These are phyloP conservation scores for Palythoa grandiflora DNA, from an alignment of 92 coral and sea anemone species.

Conservation along the genomic window DNA sequence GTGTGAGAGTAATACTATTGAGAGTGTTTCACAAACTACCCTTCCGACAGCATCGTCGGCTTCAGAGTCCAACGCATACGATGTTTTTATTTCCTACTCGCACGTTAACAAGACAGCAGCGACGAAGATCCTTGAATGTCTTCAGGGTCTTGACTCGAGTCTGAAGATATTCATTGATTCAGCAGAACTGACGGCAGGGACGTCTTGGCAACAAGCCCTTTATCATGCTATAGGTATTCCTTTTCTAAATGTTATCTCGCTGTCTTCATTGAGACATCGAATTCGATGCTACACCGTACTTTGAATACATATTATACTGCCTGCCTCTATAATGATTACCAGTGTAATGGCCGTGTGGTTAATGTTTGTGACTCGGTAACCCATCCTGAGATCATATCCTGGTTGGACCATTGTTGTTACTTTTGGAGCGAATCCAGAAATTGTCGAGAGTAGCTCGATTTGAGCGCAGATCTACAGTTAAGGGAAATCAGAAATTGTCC, in stretches of 20 bases:
- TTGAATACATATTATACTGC: neutral
- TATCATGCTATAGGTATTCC: constrained; percentile 85
- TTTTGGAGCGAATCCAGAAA: too few species aligned
- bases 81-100: constrained; percentile 91
- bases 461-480: too few species aligned
- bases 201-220: constrained; percentile 92
- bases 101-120: constrained; percentile 82
- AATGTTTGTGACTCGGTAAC: too few species aligned
- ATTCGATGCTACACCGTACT: neutral
- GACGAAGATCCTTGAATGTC: constrained; percentile 56
- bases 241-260: neutral
- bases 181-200: constrained; percentile 83
- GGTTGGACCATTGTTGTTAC: too few species aligned
- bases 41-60: constrained; percentile 20
- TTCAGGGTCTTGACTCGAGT: constrained; percentile 68
- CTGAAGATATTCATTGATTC: constrained; percentile 91
- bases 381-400: neutral
- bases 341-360: too few species aligned
- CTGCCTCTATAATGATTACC: too few species aligned
- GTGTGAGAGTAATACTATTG: too few species aligned
- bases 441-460: too few species aligned
- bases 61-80: constrained; percentile 55
- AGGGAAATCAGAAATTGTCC: too few species aligned
- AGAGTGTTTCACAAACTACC: constrained; percentile 2
- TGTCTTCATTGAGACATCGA: neutral